Conservation (phyloP, 2,113 vertebrate species). For the Nerophis lumbriciformis region DNA sequence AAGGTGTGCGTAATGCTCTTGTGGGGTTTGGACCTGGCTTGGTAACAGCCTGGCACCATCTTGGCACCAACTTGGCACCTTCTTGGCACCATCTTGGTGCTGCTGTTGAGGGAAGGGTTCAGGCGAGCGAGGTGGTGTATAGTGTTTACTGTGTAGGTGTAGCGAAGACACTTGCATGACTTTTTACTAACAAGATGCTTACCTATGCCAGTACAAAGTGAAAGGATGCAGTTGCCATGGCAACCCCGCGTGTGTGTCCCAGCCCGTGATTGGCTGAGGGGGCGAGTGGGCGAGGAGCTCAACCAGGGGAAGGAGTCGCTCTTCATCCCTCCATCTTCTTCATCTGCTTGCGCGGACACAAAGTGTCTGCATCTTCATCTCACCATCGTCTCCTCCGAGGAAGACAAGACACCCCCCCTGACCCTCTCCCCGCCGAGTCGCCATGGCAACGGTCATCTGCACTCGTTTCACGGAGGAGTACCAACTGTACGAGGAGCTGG, state of each 20-base stretch:
- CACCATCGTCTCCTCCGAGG: conserved; percentile 16
- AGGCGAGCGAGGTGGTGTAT: too few species aligned
- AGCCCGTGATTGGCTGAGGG: conserved; percentile 51
- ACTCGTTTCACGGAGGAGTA: conserved; percentile 68
- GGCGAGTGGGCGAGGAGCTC: conserved; percentile 35
- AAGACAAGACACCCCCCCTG: conserved; percentile 36
- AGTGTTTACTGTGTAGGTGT: too few species aligned
- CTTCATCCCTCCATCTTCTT: conserved; percentile 39
- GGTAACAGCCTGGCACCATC: too few species aligned
- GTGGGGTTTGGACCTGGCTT: too few species aligned
- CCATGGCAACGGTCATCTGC: conserved; percentile 70
- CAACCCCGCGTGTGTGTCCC: conserved; percentile 15
- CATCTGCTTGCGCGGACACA: conserved; percentile 5
- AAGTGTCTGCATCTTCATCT: conserved; percentile 1
- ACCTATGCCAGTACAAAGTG: background rate
- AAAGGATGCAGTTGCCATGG: conserved; percentile 59
- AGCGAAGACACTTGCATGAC: too few species aligned
- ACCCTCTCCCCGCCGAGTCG: conserved; percentile 44
- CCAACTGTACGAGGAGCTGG: conserved; percentile 67
- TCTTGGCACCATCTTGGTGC: too few species aligned
- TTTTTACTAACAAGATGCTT: too few species aligned
- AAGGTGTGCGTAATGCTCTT: too few species aligned
- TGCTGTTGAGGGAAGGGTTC: too few species aligned
- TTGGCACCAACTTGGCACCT: too few species aligned
- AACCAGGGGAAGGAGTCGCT: conserved; percentile 36